Evolutionary conservation across 1,140 invertebrate genomes (phyloP), one percentile per base, ranked within the genome.

Genomic region (Papilio machaon): DNA sequence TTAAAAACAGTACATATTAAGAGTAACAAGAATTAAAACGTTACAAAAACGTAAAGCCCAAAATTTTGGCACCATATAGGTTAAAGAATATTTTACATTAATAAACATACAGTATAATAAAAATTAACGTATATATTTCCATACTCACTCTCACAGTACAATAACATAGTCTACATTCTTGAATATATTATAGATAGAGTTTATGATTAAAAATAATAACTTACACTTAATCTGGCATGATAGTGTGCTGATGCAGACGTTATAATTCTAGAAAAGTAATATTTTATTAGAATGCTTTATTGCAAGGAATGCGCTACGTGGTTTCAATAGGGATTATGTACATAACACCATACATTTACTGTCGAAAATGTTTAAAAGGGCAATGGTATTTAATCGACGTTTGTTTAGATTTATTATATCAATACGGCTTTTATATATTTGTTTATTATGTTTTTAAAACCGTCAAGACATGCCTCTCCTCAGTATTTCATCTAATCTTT

Each of bases 241-340:
- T 6, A 54, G 67, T 88, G 85, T 89, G 87, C 83, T 87, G 86
- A 87, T 90, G 85, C 85, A 87, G 87, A 81, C 80, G 77, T 83
- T 73, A 80, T 82, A 86, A 80, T 82, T 85, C 79, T 79, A 82
- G 52, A 47, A 82, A 64, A 73, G 80, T 35, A 78, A 77, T 80
- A 73, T 79, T 30, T 80, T 52, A 81, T 76, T 75, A 73, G 52
- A 38, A 47, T 75, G 54, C 52, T 79, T 54, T 76, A 79, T 35
- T 74, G 47, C 43, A 80, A 38, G 23, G 60, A 64, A 35, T 15
- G 9, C n/a, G n/a, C 64, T 38, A 70, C 13, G 23, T 15, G 30
- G 11, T 8, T 7, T 70, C 23, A 70, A 35, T 38, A 70, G 35
- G 11, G 54, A 58, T 9, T 58, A 58, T 19, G 8, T 58, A 58